Evolutionary conservation across 2,797 vertebrate species (phyloP).

Genomic region (Epinephelus coioides): DNA sequence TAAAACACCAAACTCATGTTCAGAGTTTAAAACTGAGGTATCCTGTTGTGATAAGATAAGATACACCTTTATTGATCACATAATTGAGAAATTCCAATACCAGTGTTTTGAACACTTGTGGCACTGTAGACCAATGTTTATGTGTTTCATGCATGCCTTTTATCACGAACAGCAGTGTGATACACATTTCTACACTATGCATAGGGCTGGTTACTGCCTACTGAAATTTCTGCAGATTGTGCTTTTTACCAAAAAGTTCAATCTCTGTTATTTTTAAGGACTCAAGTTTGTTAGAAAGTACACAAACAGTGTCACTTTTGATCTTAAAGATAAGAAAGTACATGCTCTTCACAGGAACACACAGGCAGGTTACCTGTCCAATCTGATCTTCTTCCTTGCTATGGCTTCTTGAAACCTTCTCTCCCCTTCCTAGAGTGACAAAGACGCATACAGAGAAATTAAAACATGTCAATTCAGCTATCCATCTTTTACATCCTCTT

Average conservation of each 20-base stretch:
- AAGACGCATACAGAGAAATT: not conserved
- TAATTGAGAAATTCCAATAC: too few relatives aligned
- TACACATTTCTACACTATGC: too few relatives aligned
- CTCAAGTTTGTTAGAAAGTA: not conserved
- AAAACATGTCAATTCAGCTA: not conserved
- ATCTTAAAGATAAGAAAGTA: not conserved
- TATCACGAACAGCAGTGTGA: not conserved
- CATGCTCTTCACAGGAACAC: not conserved
- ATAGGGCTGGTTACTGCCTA: too few relatives aligned
- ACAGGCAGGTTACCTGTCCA: slow-evolving; percentile 88
- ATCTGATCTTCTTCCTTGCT: slow-evolving; percentile 93
- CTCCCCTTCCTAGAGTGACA: slow-evolving; percentile 88
- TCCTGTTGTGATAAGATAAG: too few relatives aligned
- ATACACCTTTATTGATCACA: too few relatives aligned
- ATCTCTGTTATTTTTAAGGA: not conserved
- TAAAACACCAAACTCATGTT: not conserved
- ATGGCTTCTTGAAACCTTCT: slow-evolving; percentile 93
- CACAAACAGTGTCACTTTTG: not conserved
- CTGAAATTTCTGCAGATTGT: not conserved
- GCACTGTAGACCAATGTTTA: not conserved
- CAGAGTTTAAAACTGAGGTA: not conserved
- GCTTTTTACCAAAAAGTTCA: not conserved
- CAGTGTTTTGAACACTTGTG: not conserved
- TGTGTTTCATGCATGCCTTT: not conserved
- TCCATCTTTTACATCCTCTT: not conserved